Evolutionary conservation across 2,113 vertebrate species (phyloP), one percentile per base, ranked within the genome.

Genomic region (Callipepla californica): DNA sequence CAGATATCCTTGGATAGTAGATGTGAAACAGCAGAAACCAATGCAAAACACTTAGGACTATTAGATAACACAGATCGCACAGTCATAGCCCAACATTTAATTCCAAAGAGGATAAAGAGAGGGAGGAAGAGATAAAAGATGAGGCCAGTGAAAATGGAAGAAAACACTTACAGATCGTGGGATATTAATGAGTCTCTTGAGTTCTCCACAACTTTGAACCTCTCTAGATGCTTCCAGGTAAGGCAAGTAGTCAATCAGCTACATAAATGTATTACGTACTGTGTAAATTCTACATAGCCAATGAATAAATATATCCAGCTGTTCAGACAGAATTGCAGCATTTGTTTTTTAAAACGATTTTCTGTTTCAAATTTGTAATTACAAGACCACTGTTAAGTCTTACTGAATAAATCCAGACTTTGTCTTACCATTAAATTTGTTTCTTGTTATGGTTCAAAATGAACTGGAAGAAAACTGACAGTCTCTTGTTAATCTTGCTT

Each of bases 341-440:
- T 86, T 80, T 86, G 47, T 44, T 23, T 38, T 66, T 36, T 28
- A 34, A n/a, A 53, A 70, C 18, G 16, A 70, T 70, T 84, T 89
- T 86, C 77, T 91, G 58, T 82, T 94, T 81, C 66, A 38, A 89
- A 58, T 85, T 87, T 87, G 66, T 81, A 89, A 91, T 81, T 85
- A 79, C 66, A 82, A 72, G 63, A 79, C 53, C 63, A 13, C 36
- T 74, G 58, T 45, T 59, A 80, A 80, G 65, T 38, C 83, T 77
- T 70, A 18, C 62, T 93, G 91, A 90, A 75, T 57, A 84, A 91
- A 21, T 14, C 72, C n/a, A 51, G 73, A 48, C n/a, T 92, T 82
- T 47, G 7, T 58, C 42, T 80, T 63, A 51, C 82, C 38, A 59
- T 70, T 72, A 85, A 63, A 80, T 91, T 80, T 90, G 6, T 74